A percentile compares a stretch with the other conserved stretches of the same genome.
phyloP scores from a whole-genome alignment of 1,140 invertebrate genomes.

The Drosophila tani region DNA sequence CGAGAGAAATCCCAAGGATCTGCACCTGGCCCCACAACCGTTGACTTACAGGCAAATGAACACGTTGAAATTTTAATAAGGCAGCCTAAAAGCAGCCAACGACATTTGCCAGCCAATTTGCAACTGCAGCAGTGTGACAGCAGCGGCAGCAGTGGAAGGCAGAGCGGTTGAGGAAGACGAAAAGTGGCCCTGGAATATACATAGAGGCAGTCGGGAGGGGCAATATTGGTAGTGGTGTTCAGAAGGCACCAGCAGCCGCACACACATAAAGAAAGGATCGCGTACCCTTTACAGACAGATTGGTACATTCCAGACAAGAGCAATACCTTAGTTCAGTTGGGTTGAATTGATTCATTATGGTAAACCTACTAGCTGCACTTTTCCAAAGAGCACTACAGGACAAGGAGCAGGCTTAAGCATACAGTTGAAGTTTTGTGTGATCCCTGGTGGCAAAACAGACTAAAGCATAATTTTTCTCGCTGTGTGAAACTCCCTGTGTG shows the following conservation, averaged over 20 bases:
- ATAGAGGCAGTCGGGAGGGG: conserved; percentile 22
- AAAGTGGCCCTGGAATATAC: conserved; percentile 55
- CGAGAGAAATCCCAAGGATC: conserved; percentile 51
- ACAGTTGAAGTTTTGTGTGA: not conserved
- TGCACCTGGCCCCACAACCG: conserved; percentile 13
- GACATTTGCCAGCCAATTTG: conserved; percentile 80
- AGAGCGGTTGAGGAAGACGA: conserved; percentile 71
- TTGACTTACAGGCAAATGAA: conserved; percentile 76
- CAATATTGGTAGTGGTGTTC: conserved; percentile 29
- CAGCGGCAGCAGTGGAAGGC: conserved; percentile 17
- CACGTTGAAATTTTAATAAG: conserved; percentile 81
- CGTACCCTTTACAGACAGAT: not conserved
- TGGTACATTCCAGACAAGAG: no score
- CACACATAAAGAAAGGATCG: conserved; percentile 27
- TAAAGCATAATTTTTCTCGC: not conserved
- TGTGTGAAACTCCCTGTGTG: conserved; percentile 19
- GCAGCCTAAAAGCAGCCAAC: conserved; percentile 79
- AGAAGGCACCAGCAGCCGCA: conserved; percentile 4
- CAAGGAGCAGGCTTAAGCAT: no score
- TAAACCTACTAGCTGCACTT: no score
- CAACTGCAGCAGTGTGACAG: conserved; percentile 53
- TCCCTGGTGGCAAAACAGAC: not conserved
- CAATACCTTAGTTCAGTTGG: no score
- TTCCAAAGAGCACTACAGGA: not conserved
- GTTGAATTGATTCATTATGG: not conserved